Conservation (phyloP, 2,888 invertebrate genomes). For the Tetragnatha montana region DNA sequence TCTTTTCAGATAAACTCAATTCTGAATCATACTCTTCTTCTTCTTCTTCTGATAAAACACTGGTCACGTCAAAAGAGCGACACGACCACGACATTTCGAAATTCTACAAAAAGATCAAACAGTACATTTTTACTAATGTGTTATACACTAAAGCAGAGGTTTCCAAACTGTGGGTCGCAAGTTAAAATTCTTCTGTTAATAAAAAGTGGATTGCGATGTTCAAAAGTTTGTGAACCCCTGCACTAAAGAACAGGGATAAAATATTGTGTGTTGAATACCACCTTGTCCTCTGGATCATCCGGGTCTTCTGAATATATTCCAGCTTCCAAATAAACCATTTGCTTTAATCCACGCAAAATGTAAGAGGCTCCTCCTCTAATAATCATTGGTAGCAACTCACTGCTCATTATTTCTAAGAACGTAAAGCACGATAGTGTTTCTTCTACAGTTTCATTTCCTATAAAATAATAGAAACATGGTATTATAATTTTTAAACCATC, state of each 20-base stretch:
- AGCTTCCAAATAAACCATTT: slow-evolving; percentile 53
- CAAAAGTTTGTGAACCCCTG: not conserved
- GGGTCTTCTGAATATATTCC: slow-evolving; percentile 56
- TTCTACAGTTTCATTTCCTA: slow-evolving; percentile 21
- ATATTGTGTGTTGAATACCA: not conserved
- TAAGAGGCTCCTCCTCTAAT: slow-evolving; percentile 64
- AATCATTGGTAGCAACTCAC: slow-evolving; percentile 43
- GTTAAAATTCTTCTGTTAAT: not conserved
- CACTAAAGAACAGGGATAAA: not conserved
- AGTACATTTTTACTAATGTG: not conserved
- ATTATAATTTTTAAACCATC: no score
- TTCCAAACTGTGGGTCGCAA: not conserved
- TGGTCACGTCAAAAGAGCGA: slow-evolving; percentile 18
- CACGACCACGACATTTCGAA: slow-evolving; percentile 64
- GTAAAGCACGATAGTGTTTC: slow-evolving; percentile 51
- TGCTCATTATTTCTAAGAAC: slow-evolving; percentile 57
- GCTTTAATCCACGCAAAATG: slow-evolving; percentile 48
- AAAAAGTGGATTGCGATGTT: not conserved
- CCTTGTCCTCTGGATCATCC: slow-evolving; percentile 60
- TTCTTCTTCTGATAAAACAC: slow-evolving; percentile 1
- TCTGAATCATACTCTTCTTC: slow-evolving; percentile 43
- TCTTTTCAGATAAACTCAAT: slow-evolving; percentile 8
- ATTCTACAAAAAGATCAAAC: slow-evolving; percentile 5
- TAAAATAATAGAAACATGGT: not conserved
- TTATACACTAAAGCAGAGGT: not conserved